Percentiles rank a stretch among this genome's conserved stretches.
phyloP scores from a whole-genome alignment of 2,113 vertebrate species.

The Antechinus stuartii region DNA sequence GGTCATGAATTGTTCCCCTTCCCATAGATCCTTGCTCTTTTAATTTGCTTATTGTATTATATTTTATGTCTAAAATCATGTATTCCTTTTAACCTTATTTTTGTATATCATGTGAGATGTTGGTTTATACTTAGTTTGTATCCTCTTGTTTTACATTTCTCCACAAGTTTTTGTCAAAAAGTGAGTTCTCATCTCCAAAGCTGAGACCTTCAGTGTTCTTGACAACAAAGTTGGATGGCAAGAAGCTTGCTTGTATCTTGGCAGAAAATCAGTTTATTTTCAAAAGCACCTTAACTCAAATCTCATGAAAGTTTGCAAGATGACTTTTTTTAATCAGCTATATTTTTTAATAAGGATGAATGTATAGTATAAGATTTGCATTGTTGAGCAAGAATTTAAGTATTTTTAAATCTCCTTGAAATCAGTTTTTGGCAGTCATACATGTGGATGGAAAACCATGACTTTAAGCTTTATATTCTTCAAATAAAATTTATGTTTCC shows the following conservation, averaged over 20 bases:
- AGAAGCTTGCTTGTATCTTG: not conserved
- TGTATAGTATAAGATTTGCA: slow-evolving; percentile 66
- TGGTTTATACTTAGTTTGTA: no score
- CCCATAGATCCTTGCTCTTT: no score
- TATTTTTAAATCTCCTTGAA: slow-evolving; percentile 79
- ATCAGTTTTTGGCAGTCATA: slow-evolving; percentile 77
- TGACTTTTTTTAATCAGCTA: not conserved
- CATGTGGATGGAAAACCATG: slow-evolving; percentile 75
- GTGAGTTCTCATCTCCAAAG: no score
- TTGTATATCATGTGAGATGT: no score
- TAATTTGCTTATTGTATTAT: no score
- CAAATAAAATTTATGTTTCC: slow-evolving; percentile 82
- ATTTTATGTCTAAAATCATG: no score
- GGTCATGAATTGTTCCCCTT: no score
- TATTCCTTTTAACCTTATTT: no score
- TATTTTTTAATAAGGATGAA: slow-evolving; percentile 29
- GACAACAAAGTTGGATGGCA: not conserved
- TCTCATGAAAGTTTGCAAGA: not conserved
- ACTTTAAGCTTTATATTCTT: slow-evolving; percentile 80
- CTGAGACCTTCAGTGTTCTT: not conserved
- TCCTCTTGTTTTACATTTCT: no score
- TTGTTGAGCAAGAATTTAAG: slow-evolving; percentile 73
- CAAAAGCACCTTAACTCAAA: not conserved
- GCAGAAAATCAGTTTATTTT: slow-evolving; percentile 16
- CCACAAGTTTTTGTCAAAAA: no score